phyloP scores from a whole-genome alignment of 2,888 invertebrate species.

The Agrotis segetum region DNA sequence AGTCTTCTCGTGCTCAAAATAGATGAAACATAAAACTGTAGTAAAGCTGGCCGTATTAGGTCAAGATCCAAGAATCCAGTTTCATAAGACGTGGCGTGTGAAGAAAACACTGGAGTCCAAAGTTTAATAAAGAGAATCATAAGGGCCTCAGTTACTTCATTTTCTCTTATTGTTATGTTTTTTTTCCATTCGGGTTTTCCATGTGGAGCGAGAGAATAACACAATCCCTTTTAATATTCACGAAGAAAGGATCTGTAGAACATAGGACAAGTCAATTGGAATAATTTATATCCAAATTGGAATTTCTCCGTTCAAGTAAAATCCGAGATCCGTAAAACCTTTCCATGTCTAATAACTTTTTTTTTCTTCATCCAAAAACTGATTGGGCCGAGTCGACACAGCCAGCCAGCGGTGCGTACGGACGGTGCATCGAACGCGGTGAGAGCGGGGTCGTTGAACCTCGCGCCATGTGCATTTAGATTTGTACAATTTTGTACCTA shows the following conservation, averaged over 20 bases:
- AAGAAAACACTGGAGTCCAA: constrained; percentile 1
- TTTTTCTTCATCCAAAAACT: constrained; percentile 68
- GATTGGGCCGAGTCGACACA: constrained; percentile 66
- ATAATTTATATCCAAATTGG: constrained; percentile 62
- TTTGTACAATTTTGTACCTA: constrained; percentile 78
- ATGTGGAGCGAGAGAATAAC: constrained; percentile 36
- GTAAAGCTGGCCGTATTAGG: constrained; percentile 15
- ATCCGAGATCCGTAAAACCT: constrained; percentile 60
- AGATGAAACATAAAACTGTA: constrained; percentile 18
- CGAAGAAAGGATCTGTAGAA: constrained; percentile 47
- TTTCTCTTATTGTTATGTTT: constrained; percentile 20
- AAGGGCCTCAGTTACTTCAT: constrained; percentile 1
- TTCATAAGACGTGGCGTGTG: not conserved
- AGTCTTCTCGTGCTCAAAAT: constrained; percentile 5
- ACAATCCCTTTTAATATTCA: constrained; percentile 54
- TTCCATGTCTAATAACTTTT: constrained; percentile 65
- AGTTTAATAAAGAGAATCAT: constrained; percentile 15
- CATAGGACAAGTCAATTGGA: constrained; percentile 57
- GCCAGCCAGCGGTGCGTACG: constrained; percentile 65
- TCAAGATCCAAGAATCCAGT: constrained; percentile 12
- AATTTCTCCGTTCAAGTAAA: constrained; percentile 64
- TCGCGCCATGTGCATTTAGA: constrained; percentile 85
- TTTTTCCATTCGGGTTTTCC: constrained; percentile 23
- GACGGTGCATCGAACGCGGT: constrained; percentile 89
- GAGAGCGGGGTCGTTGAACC: constrained; percentile 88